Evolutionary conservation across 1,140 invertebrate species (phyloP).

Genomic region (Ceratina japonica): DNA sequence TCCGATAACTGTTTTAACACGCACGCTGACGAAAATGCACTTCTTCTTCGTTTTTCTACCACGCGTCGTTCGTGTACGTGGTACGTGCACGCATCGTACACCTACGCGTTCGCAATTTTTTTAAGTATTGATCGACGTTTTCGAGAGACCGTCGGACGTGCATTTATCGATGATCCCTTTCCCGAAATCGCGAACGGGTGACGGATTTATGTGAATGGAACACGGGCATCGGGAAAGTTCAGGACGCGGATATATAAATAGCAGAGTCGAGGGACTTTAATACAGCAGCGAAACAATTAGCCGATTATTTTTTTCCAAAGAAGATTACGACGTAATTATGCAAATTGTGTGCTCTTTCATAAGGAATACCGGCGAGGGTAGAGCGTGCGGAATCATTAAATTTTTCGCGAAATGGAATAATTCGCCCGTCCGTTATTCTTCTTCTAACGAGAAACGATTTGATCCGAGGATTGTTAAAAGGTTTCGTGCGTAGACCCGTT

Average conservation of each 20-base stretch:
- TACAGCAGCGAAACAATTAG: slow-evolving; percentile 12
- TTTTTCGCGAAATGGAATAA: too few relatives aligned
- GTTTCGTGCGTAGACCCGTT: too few relatives aligned
- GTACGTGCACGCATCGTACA: neutral
- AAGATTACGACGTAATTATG: neutral
- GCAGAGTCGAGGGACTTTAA: slow-evolving; percentile 2
- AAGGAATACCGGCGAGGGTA: neutral
- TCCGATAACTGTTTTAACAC: slow-evolving; percentile 42
- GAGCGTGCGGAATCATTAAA: too few relatives aligned
- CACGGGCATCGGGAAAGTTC: neutral
- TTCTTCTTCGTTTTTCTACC: neutral
- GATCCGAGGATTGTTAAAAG: too few relatives aligned
- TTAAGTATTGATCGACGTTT: too few relatives aligned
- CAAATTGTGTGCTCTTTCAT: neutral
- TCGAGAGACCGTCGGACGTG: too few relatives aligned
- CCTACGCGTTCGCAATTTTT: neutral
- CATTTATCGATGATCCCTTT: too few relatives aligned
- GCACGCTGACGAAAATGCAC: slow-evolving; percentile 47
- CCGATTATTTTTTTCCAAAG: slow-evolving; percentile 21
- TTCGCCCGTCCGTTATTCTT: too few relatives aligned
- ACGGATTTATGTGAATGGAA: neutral
- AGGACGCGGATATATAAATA: neutral
- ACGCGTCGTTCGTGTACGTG: neutral
- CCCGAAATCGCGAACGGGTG: too few relatives aligned
- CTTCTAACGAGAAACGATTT: too few relatives aligned